Evolutionary conservation across 2,113 vertebrate species (phyloP), one percentile per base, ranked within the genome.

Genomic region (Saiga tatarica): DNA sequence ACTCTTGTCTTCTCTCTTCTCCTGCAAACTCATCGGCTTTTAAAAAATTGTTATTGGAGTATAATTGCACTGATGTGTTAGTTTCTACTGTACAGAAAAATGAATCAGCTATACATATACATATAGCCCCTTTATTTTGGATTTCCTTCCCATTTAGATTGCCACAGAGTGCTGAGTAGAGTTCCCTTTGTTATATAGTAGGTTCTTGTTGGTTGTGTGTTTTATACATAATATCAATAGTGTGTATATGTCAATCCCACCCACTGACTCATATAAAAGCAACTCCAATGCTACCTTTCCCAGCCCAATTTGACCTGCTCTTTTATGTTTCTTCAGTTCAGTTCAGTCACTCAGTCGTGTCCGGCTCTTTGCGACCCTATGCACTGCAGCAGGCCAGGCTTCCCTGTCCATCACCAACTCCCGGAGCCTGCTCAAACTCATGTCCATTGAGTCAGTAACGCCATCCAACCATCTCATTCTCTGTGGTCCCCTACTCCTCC

Each of bases 301-400:
- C 55, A 91, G 81, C 53, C 45, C 47, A 59, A 47, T 25, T 19
- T n/a, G 60, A 13, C 64, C 13, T 36, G 12, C 9, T 59, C 36
- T 39, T 64, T 30, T 76, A 28, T 45, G 28, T 92, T 91, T 92
- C 81, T 87, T 64, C 67, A 71, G 19, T 23, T 71, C 67, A 71
- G n/a, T 71, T 71, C 67, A 39, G 67, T 71, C 1, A 5, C 10
- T 71, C 19, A 39, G 10, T 71, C 10, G 0, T 39, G 67, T 39
- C 19, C 0, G 1, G 23, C 19, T 36, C n/a, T 71, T 71, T 71
- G n/a, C 10, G 0, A 39, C n/a, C 67, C 10, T 5, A 39, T 23
- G 19, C 3, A 39, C 19, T 39, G 67, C 9, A 39, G n/a, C n/a
- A 39, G 2, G n/a, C n/a, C n/a, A 71, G 67, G 67, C 19, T 3